Percentiles rank a stretch among this genome's conserved stretches.
These are phyloP conservation scores for Drepanosiphum platanoidis DNA, from an alignment of 2,888 invertebrate species.

Conservation along the genomic window DNA sequence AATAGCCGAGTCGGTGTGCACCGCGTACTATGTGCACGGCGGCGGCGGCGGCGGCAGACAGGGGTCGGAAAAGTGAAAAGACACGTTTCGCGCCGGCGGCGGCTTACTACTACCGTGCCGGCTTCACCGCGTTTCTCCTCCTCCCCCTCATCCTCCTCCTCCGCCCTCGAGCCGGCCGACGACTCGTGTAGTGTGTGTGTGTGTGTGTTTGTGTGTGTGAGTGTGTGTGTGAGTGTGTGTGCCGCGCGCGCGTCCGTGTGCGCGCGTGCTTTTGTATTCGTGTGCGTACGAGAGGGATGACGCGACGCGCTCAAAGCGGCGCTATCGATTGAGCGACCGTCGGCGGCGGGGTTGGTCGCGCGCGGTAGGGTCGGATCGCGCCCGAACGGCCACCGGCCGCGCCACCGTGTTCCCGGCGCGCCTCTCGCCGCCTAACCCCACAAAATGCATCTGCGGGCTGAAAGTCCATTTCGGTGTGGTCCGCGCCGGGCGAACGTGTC, in stretches of 20 bases:
- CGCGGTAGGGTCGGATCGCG: slow-evolving; percentile 28
- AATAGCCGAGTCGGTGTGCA: slow-evolving; percentile 9
- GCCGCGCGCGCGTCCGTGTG: not conserved
- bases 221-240: too few relatives aligned
- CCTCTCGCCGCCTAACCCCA: slow-evolving; percentile 26
- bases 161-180: too few relatives aligned
- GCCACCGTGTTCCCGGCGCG: slow-evolving; percentile 43
- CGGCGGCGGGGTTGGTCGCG: not conserved
- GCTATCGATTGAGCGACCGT: slow-evolving; percentile 56
- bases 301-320: slow-evolving; percentile 32
- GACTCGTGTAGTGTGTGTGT: too few relatives aligned
- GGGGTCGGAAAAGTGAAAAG: slow-evolving; percentile 33
- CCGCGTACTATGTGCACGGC: not conserved
- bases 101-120: not conserved
- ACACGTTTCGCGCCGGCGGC: slow-evolving; percentile 26
- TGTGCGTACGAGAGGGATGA: not conserved
- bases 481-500: slow-evolving; percentile 58
- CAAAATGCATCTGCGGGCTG: slow-evolving; percentile 40
- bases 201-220: too few relatives aligned
- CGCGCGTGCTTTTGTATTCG: not conserved
- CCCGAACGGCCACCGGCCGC: slow-evolving; percentile 50
- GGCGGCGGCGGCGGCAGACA: not conserved
- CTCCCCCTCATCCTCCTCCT: not conserved
- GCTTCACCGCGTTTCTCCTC: not conserved
- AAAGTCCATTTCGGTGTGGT: slow-evolving; percentile 59